These are phyloP conservation scores for Neuroscelio doddi DNA, from an alignment of 2,888 invertebrate genomes.

Conservation along the genomic window DNA sequence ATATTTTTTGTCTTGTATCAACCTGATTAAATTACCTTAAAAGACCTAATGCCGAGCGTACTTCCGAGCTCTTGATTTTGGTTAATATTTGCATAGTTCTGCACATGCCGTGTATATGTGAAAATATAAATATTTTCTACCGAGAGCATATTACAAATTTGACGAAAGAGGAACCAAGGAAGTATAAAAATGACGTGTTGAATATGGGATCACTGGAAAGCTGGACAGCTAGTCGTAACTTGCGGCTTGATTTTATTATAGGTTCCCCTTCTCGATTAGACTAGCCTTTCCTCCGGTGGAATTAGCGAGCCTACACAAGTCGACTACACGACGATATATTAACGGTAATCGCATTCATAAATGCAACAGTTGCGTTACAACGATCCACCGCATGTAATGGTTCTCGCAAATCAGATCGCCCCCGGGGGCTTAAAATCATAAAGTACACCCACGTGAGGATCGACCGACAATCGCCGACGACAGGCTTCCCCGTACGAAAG, in stretches of 20 bases:
- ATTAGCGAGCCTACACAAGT: slow-evolving; percentile 37
- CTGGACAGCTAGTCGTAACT: slow-evolving; percentile 16
- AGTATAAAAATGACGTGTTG: too few relatives aligned
- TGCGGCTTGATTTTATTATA: slow-evolving; percentile 39
- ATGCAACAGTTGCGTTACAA: slow-evolving; percentile 51
- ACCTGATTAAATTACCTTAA: too few relatives aligned
- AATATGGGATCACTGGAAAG: too few relatives aligned
- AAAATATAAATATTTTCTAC: too few relatives aligned
- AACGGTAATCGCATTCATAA: slow-evolving; percentile 52
- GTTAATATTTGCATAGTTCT: too few relatives aligned
- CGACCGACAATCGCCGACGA: slow-evolving; percentile 32
- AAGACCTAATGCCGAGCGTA: too few relatives aligned
- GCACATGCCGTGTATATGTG: too few relatives aligned
- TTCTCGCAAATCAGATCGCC: slow-evolving; percentile 51
- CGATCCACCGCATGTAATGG: slow-evolving; percentile 46
- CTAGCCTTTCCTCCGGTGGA: slow-evolving; percentile 23
- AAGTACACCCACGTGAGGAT: slow-evolving; percentile 47
- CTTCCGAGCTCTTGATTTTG: too few relatives aligned
- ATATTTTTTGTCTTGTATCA: too few relatives aligned
- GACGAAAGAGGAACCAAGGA: too few relatives aligned
- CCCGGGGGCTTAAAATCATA: slow-evolving; percentile 39
- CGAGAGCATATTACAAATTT: too few relatives aligned
- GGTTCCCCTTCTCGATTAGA: slow-evolving; percentile 14
- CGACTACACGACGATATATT: slow-evolving; percentile 43
- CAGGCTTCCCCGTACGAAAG: slow-evolving; percentile 12